Evolutionary conservation across 2,113 vertebrate genomes (phyloP).

Genomic region (Haplochromis burtoni): DNA sequence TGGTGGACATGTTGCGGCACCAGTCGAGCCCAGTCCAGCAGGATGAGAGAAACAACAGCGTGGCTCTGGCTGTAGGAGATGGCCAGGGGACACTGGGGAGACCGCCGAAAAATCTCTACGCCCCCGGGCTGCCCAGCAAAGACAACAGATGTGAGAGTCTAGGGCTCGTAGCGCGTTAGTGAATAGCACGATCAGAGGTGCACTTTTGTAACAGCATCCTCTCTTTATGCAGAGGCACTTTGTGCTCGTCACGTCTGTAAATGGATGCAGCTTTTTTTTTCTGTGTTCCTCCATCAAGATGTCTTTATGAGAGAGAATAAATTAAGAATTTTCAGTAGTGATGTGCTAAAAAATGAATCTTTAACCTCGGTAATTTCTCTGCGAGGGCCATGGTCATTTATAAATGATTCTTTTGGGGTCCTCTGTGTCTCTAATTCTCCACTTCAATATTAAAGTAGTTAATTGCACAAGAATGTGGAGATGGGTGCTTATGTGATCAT

Average conservation of each 20-base stretch:
- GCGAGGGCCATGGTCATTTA: neutral
- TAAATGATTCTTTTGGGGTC: neutral
- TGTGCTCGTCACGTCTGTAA: neutral
- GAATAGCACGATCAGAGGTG: neutral
- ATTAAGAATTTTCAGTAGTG: neutral
- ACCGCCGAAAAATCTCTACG: constrained; percentile 82
- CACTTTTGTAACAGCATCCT: neutral
- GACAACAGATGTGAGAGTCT: constrained; percentile 80
- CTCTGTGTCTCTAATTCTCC: neutral
- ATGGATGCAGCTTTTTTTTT: neutral
- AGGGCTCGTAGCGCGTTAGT: neutral
- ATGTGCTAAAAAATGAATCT: neutral
- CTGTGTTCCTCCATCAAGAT: neutral
- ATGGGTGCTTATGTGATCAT: neutral
- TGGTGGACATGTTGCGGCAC: constrained; percentile 88
- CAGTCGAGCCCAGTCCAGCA: constrained; percentile 80
- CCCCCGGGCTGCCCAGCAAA: constrained; percentile 76
- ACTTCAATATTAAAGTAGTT: neutral
- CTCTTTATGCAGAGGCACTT: neutral
- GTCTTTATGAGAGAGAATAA: neutral
- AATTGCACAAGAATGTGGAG: neutral
- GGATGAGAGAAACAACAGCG: constrained; percentile 83
- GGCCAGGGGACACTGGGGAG: constrained; percentile 77
- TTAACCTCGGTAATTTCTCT: neutral
- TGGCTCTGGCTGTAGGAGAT: constrained; percentile 72